Percentiles rank a stretch among this genome's conserved stretches.
phyloP scores from a whole-genome alignment of 1,140 invertebrate genomes.

The Acyrthosiphon pisum region DNA sequence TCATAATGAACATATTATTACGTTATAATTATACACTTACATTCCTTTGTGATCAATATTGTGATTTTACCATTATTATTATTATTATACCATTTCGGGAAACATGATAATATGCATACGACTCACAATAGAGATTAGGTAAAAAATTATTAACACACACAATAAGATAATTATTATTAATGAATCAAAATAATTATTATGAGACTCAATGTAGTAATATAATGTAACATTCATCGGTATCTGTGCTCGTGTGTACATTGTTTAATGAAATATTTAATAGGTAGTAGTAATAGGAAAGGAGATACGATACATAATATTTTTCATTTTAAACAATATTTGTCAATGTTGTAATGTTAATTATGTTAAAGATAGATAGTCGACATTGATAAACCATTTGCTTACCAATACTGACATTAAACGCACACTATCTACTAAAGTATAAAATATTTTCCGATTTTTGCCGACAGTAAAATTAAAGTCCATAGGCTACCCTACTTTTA shows the following conservation, averaged over 20 bases:
- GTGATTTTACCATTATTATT: not conserved
- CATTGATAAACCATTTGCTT: not conserved
- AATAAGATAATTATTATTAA: slow-evolving; percentile 1
- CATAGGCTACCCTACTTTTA: not conserved
- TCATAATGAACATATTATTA: slow-evolving; percentile 14
- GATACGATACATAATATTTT: not conserved
- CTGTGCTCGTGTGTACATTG: too few species aligned
- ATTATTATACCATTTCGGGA: not conserved
- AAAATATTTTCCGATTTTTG: not conserved
- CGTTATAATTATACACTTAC: not conserved
- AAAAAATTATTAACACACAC: not conserved
- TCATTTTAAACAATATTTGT: not conserved
- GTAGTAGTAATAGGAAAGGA: not conserved
- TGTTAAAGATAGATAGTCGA: not conserved
- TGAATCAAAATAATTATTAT: not conserved
- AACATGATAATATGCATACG: not conserved
- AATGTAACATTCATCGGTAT: not conserved
- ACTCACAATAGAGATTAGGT: not conserved
- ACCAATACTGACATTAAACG: not conserved
- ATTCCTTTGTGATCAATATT: not conserved
- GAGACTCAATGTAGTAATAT: not conserved
- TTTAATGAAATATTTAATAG: not conserved
- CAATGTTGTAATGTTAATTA: not conserved
- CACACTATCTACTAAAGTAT: not conserved
- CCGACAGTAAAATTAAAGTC: slow-evolving; percentile 8